Evolutionary conservation across 2,888 invertebrate genomes (phyloP), one percentile per base, ranked within the genome.

Genomic region (Alcis repandata): DNA sequence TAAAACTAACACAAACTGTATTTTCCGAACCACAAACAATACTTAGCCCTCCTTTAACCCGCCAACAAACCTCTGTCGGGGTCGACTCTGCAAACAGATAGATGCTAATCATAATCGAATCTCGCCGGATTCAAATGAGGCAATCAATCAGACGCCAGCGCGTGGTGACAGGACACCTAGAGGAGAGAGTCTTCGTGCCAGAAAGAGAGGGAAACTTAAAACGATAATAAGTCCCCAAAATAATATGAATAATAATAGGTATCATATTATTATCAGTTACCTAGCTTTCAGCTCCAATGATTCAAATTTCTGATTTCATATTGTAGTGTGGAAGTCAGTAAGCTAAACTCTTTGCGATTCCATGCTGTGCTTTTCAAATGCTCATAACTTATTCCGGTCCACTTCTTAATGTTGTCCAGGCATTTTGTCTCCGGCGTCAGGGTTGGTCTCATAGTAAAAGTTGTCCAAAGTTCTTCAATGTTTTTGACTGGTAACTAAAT

Each of bases 61-160:
- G 22, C 22, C 36, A 17, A 63, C 56, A 61, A 54, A 59, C 69
- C 68, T 70, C 66, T 69, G 69, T 72, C 75, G 68, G 73, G 75
- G 75, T 79, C 74, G 76, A 77, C 74, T 73, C 70, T 73, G 68
- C 66, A 69, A 79, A 77, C 76, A 72, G 80, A 86, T 79, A 79
- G 75, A 69, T 76, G 79, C 79, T 88, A 88, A 90, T 90, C 90
- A 88, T 86, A 90, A 91, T 90, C 84, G 89, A 88, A 90, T 91
- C 86, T 83, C 76, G 43, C 74, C 61, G 76, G 80, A 88, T 89
- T 90, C 83, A 88, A 88, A 89, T 89, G 83, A 88, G 86, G 79
- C 81, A 76, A 92, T 92, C 92, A 87, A 92, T 92, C 92, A 92
- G 80, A 69, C 77, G 70, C 68, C 87, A 87, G 86, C 77, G 74